Evolutionary conservation across 2,113 vertebrate species (phyloP), one percentile per base, ranked within the genome.

Genomic region (Diadophis punctatus): DNA sequence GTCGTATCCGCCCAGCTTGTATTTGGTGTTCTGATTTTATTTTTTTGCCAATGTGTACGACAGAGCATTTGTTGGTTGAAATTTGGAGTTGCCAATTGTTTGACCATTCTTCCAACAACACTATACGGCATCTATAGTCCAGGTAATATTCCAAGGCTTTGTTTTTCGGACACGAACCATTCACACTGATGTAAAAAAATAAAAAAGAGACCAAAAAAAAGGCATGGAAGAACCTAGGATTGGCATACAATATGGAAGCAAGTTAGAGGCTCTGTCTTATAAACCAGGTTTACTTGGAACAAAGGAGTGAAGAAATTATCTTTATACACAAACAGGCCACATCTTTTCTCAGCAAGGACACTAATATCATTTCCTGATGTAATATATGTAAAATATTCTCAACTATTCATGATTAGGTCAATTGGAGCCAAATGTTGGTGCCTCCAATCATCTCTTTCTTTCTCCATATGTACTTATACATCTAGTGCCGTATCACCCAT

Each of bases 291-390:
- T 49, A 92, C 23, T 92, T 88, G 23, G 27, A 88, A 92, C 49
- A 88, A 88, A 88, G 49, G n/a, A 8, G 74, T 25, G 39, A 60
- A 30, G 49, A 4, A 7, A 85, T 91, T 0, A n/a, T 23, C 51
- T 25, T 12, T 0, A 52, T 39, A 93, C 27, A 12, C n/a, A 88
- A 9, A n/a, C 16, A 92, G 49, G 51, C 60, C 92, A 91, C 88
- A 89, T 93, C 87, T 87, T 95, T 96, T 96, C 95, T 30, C 56
- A 91, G 86, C 30, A 88, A 95, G 94, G 30, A 85, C 92, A 55
- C 88, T 91, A 87, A 85, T 92, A 58, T 93, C 90, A 95, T 90
- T 90, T 94, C 86, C 87, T 68, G 56, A 20, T 55, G 60, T 74
- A 88, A 49, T 46, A 91, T 9, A 58, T 39, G 12, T 85, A 27